Base-by-base conservation (phyloP, 2,113 vertebrate species). In the Neogale vison region DNA sequence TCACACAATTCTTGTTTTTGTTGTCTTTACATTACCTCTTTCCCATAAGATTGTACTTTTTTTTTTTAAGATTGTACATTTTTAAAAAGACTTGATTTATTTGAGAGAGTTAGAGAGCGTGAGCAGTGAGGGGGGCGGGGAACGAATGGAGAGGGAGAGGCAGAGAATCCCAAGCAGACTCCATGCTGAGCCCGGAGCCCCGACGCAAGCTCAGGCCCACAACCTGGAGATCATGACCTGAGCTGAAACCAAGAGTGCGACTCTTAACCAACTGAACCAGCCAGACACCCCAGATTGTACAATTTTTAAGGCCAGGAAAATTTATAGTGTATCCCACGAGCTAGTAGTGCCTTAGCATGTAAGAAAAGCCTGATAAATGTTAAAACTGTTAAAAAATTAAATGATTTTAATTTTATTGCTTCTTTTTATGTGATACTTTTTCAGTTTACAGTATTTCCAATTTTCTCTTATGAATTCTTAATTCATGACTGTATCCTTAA, bases 401-500 rank as follows among this genome's bases (percentile, higher is more conserved):
- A 45, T 88, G 1, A 93, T 59, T 88, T 94, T 55, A 59, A 71
- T 94, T 80, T 77, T 59, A 83, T 93, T 95, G 17, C 39, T 55
- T 71, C 50, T 71, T 90, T 67, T 83, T 57, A 47, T 88, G 10
- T 90, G 36, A 34, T 93, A 90, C 21, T 77, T 72, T 63, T 92
- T 92, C 45, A 74, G 80, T 63, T 94, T 93, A 92, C 6, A 95
- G 42, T 82, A 92, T 83, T 87, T 84, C 42, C 45, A 65, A 39
- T 23, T 65, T 84, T 55, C 76, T 90, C 76, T 67, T 67, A 80
- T 18, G 39, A 88, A 92, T 59, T 96, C 24, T 26, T 61, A 93
- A 91, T 96, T 86, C n/a, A 83, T 72, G 52, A 59, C n/a, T 93
- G 57, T 85, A 52, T 82, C 31, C 31, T 96, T 86, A 93, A 85